Base-by-base conservation (phyloP, 2,888 invertebrate genomes). In the Polydrusus pterygomalis region DNA sequence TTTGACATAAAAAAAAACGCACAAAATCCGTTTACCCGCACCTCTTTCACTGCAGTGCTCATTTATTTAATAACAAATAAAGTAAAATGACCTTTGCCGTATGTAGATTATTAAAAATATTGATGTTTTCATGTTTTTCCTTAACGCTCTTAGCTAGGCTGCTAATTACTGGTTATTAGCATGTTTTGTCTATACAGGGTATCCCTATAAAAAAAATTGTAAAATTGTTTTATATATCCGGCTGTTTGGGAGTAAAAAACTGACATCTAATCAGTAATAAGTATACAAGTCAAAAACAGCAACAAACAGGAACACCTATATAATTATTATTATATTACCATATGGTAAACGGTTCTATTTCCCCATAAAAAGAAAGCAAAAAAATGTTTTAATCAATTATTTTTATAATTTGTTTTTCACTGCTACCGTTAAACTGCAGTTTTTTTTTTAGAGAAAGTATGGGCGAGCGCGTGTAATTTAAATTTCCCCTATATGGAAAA, bases 81-180 rank as follows among this genome's bases (percentile, higher is more conserved):
- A 60, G 17, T 15, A 60, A 60, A 13, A 30, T 34, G 34, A 64
- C 64, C 64, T 64, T 47, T 64, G 8, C 47, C 15, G 17, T 34
- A n/a, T 64, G 64, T 49, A 49, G 30, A 64, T 30, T 49, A 34
- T 8, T 49, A 47, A 47, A 64, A 47, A 49, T 64, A 64, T 64
- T 64, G 49, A 64, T 64, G 64, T 64, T 64, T 63, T 64, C 34
- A 64, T 64, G 30, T 25, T 49, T 47, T 15, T 34, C 11, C 64
- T 64, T 49, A 64, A 18, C 13, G 43, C 25, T 25, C 45, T 1
- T 15, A 34, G 43, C 7, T 17, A 49, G 9, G 34, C 49, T 11
- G 49, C 64, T 47, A 64, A 64, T 64, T 64, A 34, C 11, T 15
- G 0, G 13, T 17, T 64, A 64, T 64, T 30, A 25, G n/a, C 17